Base-by-base conservation (phyloP, 2,888 invertebrate species). In the Polia nebulosa region DNA sequence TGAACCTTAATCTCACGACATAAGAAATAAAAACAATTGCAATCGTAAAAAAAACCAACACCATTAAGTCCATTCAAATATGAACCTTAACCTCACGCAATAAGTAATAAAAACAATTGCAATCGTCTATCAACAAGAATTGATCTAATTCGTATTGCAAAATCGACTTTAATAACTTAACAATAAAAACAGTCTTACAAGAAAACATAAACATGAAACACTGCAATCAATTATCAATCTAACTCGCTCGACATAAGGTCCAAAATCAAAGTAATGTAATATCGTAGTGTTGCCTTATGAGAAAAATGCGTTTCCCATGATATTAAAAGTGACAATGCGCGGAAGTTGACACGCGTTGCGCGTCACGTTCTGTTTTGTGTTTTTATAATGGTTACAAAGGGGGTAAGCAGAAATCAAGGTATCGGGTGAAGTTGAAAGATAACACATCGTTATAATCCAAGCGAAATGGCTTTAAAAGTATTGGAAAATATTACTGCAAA, bases 291-390 rank as follows among this genome's bases (percentile, higher is more conserved):
- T 79, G 64, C 72, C 44, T 63, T 67, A 32, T 66, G 56, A 64
- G 78, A 81, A 76, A 76, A 75, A 71, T 69, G 64, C 72, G 20
- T 72, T 79, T 82, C 82, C 61, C 82, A 82, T 79, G 63, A 29
- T 41, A 53, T 53, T 49, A 61, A 59, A 82, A 73, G 77, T 80
- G 63, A 87, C 83, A 82, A 80, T 80, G 83, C 79, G 77, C 86
- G 81, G 81, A 83, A 83, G 72, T 85, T 81, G 81, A 84, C 78
- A 66, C 82, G 80, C 78, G 72, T 68, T 65, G 72, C 58, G 68
- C 59, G 71, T 72, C 66, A 76, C 64, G 79, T 47, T 52, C 3
- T 73, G 69, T 63, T 47, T 56, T 70, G 56, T 66, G 44, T 58
- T 58, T 44, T 55, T 29, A 65, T 53, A n/a, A 41, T n/a, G 27